These are phyloP conservation scores for Flexamia atlantica DNA, from an alignment of 2,888 invertebrate genomes.

Conservation along the genomic window DNA sequence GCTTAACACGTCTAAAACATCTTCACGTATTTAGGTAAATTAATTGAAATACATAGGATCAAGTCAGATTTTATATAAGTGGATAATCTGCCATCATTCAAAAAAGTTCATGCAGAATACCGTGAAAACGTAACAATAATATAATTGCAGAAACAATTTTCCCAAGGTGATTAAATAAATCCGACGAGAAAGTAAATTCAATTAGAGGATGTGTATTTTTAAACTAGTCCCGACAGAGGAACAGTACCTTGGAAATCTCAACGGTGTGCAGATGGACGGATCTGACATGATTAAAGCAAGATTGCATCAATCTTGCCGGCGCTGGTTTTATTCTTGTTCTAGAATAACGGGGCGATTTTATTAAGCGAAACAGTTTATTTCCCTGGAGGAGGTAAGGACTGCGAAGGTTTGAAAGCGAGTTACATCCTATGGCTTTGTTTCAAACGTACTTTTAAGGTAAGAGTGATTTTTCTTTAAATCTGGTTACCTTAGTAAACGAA, in stretches of 20 bases:
- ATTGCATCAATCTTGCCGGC: slow-evolving; percentile 20
- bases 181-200: too few species aligned
- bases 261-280: background rate
- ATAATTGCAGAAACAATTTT: too few species aligned
- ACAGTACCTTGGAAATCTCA: background rate
- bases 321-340: background rate
- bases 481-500: too few species aligned
- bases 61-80: too few species aligned
- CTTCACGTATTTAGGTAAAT: too few species aligned
- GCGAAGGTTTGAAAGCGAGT: slow-evolving; percentile 14
- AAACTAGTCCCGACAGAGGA: background rate
- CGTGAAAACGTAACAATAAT: too few species aligned
- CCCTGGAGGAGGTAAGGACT: slow-evolving; percentile 21
- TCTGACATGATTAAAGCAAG: slow-evolving; percentile 20
- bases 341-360: slow-evolving; percentile 25
- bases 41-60: too few species aligned
- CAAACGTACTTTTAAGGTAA: background rate
- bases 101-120: too few species aligned
- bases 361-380: slow-evolving; percentile 35
- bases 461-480: background rate
- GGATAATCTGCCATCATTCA: too few species aligned
- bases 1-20: too few species aligned
- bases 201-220: background rate
- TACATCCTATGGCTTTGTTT: too few species aligned
- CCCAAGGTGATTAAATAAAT: too few species aligned